A percentile compares a stretch with the other conserved stretches of the same genome.
These are phyloP conservation scores for Vulpes ferrilata DNA, from an alignment of 2,113 vertebrate species.

Conservation along the genomic window DNA sequence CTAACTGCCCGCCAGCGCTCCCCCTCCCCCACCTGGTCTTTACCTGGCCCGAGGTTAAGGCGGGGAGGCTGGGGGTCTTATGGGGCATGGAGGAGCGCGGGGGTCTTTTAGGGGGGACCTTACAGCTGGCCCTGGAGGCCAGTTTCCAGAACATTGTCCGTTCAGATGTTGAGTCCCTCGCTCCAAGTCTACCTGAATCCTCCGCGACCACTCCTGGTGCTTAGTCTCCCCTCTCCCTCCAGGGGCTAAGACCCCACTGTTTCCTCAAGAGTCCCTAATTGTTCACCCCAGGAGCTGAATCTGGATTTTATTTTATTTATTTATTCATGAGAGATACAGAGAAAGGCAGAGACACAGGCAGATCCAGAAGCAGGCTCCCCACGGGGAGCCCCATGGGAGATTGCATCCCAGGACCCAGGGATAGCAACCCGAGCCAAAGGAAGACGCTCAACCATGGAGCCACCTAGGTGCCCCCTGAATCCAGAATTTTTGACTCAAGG, in stretches of 20 bases:
- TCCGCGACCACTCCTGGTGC: accelerated
- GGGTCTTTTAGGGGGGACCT: neutral
- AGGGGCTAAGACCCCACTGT: neutral
- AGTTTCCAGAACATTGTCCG: no score
- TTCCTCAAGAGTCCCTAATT: neutral
- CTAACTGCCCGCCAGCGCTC: no score
- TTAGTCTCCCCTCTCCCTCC: neutral
- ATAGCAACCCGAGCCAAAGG: no score
- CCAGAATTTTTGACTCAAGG: neutral
- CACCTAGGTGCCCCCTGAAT: neutral
- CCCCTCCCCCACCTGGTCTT: neutral
- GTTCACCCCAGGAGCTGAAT: neutral
- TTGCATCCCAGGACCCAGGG: no score
- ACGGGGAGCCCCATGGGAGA: no score
- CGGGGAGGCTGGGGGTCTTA: neutral
- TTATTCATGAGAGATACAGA: no score
- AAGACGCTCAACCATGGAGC: no score
- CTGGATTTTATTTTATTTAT: no score
- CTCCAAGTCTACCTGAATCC: neutral
- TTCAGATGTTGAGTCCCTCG: neutral
- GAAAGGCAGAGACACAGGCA: no score
- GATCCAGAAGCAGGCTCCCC: no score
- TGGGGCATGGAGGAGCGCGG: neutral
- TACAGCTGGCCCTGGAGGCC: neutral
- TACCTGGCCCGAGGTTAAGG: neutral